Evolutionary conservation across 2,888 invertebrate genomes (phyloP), one percentile per base, ranked within the genome.

Genomic region (Acanthosepion pharaonis): DNA sequence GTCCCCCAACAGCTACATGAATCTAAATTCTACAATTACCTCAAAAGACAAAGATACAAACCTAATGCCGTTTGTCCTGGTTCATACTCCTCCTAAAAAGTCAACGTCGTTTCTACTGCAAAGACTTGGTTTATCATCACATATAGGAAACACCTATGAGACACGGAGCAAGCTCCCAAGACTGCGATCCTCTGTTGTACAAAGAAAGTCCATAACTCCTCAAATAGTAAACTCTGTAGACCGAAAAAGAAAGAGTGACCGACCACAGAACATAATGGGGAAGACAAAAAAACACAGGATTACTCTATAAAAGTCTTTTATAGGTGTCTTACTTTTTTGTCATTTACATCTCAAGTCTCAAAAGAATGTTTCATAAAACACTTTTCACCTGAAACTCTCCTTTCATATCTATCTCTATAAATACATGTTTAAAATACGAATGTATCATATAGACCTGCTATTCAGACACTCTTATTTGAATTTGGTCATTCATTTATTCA

Each of bases 211-310:
- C n/a, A 33, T 33, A 78, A 11, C 11, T n/a, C n/a, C 78, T n/a
- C 78, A 78, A n/a, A n/a, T 78, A 78, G 28, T n/a, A 11, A 78
- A 78, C n/a, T 33, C 18, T 4, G n/a, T 78, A n/a, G 92, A 92
- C 28, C 92, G 51, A 92, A 92, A 92, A 33, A n/a, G 78, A 78
- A 78, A 78, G n/a, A 78, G 78, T 33, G n/a, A 33, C n/a, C n/a
- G 15, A 33, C 78, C 78, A n/a, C n/a, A 78, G n/a, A 78, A 78
- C 8, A 11, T 33, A 15, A 78, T n/a, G 78, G n/a, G 9, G 5
- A 78, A 15, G 4, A n/a, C n/a, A 9, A 78, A 78, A 15, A 78
- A 33, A 18, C n/a, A 78, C 33, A n/a, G 78, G n/a, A 78, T 78
- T 78, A 78, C 78, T 78, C n/a, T 78, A 78, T 78, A 78, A 78